Conservation (phyloP, 1,140 invertebrate species). For the Drosophila mauritiana region DNA sequence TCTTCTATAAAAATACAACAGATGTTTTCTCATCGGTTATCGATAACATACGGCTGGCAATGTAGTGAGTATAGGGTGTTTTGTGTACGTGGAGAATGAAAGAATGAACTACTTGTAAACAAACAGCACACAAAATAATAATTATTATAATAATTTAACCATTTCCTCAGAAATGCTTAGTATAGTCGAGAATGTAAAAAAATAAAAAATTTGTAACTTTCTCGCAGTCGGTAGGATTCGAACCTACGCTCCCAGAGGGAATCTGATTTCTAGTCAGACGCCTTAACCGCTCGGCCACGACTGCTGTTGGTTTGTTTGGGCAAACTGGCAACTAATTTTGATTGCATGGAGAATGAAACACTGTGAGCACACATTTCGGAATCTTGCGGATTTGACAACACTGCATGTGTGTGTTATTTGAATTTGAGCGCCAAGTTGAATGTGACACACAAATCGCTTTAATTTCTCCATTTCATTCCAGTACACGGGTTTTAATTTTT, state of each 20-base stretch:
- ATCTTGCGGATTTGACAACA: background rate
- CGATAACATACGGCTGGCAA: background rate
- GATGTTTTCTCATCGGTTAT: background rate
- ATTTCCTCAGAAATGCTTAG: too few species aligned
- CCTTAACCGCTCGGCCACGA: constrained; percentile 94
- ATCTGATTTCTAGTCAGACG: constrained; percentile 94
- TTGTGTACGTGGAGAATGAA: background rate
- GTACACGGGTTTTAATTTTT: background rate
- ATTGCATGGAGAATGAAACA: background rate
- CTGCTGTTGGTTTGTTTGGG: constrained; percentile 85
- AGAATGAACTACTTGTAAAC: background rate
- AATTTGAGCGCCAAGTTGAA: background rate
- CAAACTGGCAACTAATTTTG: background rate
- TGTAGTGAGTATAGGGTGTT: background rate
- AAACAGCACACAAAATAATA: background rate
- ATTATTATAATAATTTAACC: background rate
- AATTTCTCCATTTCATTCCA: background rate
- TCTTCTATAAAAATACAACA: background rate
- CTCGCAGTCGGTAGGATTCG: constrained; percentile 93
- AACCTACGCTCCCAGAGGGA: constrained; percentile 94
- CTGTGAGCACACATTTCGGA: background rate
- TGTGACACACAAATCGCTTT: background rate
- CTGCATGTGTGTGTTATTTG: background rate
- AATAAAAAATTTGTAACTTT: background rate
- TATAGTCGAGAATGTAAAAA: too few species aligned